Conservation (phyloP, 2,113 vertebrate species). For the Egretta garzetta region DNA sequence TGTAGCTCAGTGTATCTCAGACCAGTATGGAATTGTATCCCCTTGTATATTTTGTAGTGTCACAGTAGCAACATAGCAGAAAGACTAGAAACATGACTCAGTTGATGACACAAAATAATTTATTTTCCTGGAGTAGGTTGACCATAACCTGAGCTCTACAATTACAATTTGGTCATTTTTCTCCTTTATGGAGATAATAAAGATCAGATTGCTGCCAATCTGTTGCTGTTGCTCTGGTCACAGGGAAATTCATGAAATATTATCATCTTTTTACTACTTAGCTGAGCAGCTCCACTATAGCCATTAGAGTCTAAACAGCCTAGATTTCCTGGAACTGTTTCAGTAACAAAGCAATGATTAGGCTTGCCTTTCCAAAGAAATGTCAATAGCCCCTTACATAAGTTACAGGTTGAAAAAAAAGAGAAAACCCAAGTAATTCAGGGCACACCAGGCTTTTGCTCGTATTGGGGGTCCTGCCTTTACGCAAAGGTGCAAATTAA, state of each 20-base stretch:
- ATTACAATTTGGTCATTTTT: neutral
- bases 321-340: slow-evolving; percentile 17
- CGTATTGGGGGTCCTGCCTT: neutral
- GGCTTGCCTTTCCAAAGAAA: neutral
- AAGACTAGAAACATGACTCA: neutral
- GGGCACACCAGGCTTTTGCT: neutral
- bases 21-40: neutral
- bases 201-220: neutral
- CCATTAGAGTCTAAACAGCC: neutral
- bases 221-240: neutral
- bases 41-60: neutral
- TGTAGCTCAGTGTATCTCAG: neutral
- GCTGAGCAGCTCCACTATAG: neutral
- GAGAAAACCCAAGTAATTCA: neutral
- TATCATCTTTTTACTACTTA: neutral
- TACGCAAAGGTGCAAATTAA: neutral
- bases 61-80: neutral
- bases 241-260: neutral
- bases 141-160: neutral
- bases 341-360: neutral
- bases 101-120: neutral
- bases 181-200: neutral
- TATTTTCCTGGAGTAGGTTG: neutral
- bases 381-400: neutral
- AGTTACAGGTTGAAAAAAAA: neutral